These are phyloP conservation scores for Gonatopus flavifemur DNA, from an alignment of 1,140 invertebrate genomes.

Conservation along the genomic window DNA sequence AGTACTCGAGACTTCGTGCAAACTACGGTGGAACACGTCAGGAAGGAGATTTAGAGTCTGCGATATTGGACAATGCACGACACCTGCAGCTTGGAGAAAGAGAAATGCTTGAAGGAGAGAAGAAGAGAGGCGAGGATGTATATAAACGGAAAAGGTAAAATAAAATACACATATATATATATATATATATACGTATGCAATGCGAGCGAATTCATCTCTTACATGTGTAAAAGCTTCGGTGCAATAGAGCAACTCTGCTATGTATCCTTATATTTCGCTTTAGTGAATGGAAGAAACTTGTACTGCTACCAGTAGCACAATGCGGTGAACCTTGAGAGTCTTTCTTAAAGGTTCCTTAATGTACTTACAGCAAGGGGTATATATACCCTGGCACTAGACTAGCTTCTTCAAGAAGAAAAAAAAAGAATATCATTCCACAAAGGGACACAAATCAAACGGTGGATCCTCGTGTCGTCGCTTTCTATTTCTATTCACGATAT, in stretches of 20 bases:
- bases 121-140: not conserved
- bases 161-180: too few species aligned
- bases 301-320: conserved; percentile 23
- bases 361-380: conserved; percentile 12
- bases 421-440: conserved; percentile 13
- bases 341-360: conserved; percentile 21
- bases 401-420: too few species aligned
- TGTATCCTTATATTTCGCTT: conserved; percentile 8
- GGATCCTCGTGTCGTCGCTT: conserved; percentile 1
- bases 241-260: conserved; percentile 14
- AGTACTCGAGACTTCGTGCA: conserved; percentile 35
- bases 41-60: conserved; percentile 50
- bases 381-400: too few species aligned
- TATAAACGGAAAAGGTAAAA: not conserved
- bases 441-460: conserved; percentile 18
- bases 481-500: too few species aligned
- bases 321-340: conserved; percentile 9
- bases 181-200: too few species aligned
- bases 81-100: conserved; percentile 41
- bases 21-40: conserved; percentile 36
- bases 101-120: conserved; percentile 1
- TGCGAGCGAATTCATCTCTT: conserved; percentile 15
- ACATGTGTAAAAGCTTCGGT: conserved; percentile 4
- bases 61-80: conserved; percentile 49
- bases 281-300: conserved; percentile 20